Percentiles rank a stretch among this genome's conserved stretches.
Conservation (phyloP, 2,113 vertebrate genomes). For the Catharus bicknelli region DNA sequence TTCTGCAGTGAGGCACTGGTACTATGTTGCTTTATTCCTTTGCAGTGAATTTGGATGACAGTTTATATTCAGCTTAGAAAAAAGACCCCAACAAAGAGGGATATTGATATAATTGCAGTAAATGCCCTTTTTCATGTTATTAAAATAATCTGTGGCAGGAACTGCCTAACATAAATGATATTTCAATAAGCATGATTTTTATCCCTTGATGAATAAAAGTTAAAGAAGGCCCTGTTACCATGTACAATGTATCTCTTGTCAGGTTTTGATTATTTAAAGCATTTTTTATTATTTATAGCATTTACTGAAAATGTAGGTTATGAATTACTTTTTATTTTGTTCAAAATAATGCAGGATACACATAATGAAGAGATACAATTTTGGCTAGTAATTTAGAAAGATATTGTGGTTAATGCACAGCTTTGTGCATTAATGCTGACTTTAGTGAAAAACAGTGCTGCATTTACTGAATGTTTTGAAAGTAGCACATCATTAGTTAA, state of each 20-base stretch:
- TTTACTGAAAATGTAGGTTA: neutral
- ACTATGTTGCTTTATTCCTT: neutral
- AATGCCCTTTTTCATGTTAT: neutral
- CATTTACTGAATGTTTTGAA: neutral
- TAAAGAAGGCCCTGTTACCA: neutral
- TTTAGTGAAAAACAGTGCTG: neutral
- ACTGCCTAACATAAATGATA: neutral
- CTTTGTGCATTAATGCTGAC: neutral
- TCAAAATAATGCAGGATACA: neutral
- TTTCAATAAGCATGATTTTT: neutral
- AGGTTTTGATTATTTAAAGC: neutral
- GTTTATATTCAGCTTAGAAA: neutral
- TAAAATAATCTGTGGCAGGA: neutral
- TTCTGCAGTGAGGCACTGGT: neutral
- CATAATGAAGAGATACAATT: neutral
- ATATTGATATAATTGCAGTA: neutral
- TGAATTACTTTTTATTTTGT: neutral
- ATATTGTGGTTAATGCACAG: neutral
- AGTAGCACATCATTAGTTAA: neutral
- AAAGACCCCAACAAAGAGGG: neutral
- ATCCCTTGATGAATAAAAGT: neutral
- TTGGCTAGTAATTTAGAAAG: neutral
- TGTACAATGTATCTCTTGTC: neutral
- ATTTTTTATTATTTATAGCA: neutral
- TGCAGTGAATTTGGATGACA: neutral